Percentiles rank a stretch among this genome's conserved stretches.
Conservation (phyloP, 2,888 invertebrate species). For the Eurytoma californica region DNA sequence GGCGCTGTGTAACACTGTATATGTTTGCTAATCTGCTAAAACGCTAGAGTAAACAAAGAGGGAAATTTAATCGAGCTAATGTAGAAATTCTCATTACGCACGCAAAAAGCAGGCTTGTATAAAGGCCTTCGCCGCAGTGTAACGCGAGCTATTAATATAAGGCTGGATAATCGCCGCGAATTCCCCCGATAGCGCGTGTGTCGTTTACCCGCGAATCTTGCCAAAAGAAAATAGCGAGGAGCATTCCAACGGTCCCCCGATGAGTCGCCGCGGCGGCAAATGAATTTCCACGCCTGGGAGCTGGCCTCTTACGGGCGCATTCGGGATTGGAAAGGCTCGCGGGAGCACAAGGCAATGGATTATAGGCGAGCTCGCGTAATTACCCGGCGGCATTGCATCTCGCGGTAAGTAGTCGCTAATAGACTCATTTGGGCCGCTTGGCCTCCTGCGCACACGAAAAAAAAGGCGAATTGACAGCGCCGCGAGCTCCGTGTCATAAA, state of each 20-base stretch:
- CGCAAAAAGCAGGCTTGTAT: too few species aligned
- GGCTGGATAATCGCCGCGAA: not conserved
- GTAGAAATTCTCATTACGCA: too few species aligned
- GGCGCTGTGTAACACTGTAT: not conserved
- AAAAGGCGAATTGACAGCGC: conserved; percentile 31
- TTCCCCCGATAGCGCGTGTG: not conserved
- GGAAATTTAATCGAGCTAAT: not conserved
- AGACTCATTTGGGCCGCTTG: conserved; percentile 42
- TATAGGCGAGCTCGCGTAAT: conserved; percentile 36
- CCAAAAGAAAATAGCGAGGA: not conserved
- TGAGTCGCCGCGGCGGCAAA: conserved; percentile 1
- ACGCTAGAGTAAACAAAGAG: conserved; percentile 20
- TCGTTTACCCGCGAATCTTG: not conserved
- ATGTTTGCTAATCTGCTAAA: not conserved
- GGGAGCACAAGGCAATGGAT: conserved; percentile 6
- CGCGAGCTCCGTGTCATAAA: conserved; percentile 19
- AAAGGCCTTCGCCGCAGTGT: too few species aligned
- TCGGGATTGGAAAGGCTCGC: conserved; percentile 37
- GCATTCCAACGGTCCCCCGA: conserved; percentile 9
- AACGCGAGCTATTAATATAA: conserved; percentile 15
- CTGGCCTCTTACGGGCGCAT: not conserved
- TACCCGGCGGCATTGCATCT: conserved; percentile 38
- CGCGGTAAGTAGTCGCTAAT: conserved; percentile 45
- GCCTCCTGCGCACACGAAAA: not conserved
- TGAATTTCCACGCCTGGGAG: conserved; percentile 35